phyloP scores from a whole-genome alignment of 2,797 vertebrate genomes.

The Thalassophryne amazonica region DNA sequence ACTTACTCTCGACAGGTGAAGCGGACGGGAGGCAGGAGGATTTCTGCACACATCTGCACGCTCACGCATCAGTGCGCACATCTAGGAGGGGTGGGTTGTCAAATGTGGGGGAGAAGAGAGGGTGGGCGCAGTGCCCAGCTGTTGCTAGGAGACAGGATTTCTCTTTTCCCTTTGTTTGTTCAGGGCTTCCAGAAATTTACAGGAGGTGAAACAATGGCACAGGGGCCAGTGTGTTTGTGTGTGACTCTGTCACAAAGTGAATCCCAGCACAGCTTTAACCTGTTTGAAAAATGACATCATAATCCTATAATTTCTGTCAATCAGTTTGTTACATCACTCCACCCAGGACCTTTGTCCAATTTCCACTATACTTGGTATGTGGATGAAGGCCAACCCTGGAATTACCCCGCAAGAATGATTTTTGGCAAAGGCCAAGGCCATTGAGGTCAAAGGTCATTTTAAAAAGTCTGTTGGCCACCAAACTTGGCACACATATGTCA shows the following conservation, averaged over 20 bases:
- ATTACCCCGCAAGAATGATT: too few species aligned
- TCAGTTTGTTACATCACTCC: too few species aligned
- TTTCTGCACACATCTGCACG: conserved; percentile 21
- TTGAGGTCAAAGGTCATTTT: too few species aligned
- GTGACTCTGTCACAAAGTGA: neutral
- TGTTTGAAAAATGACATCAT: too few species aligned
- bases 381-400: too few species aligned
- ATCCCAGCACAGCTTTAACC: neutral
- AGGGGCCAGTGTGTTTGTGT: neutral
- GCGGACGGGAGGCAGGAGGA: conserved; percentile 3
- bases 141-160: conserved; percentile 81
- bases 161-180: conserved; percentile 72
- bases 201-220: neutral
- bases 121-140: conserved; percentile 50
- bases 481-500: too few species aligned
- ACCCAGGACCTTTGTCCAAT: too few species aligned
- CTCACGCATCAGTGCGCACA: conserved; percentile 38
- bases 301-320: too few species aligned
- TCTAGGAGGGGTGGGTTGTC: conserved; percentile 23
- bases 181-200: conserved; percentile 47
- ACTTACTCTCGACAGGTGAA: conserved; percentile 2
- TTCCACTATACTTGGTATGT: too few species aligned
- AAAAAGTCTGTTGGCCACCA: too few species aligned
- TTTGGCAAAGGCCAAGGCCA: too few species aligned
- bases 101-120: conserved; percentile 30